phyloP scores from a whole-genome alignment of 92 coral and sea anemone genomes.

The Pocillopora meandrina region DNA sequence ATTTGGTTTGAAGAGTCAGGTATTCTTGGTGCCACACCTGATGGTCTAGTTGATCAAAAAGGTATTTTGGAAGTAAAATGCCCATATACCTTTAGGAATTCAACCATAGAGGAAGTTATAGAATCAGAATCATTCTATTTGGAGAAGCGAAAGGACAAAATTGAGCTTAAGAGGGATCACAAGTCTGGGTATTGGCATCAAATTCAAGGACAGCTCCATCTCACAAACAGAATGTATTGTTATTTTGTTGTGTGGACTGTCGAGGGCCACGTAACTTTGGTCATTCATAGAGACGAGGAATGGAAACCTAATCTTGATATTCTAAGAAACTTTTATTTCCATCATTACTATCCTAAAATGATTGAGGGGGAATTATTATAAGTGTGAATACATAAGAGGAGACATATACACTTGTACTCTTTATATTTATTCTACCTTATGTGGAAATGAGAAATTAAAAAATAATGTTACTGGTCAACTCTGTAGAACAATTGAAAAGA shows the following conservation, averaged over 20 bases:
- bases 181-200: conserved; percentile 53
- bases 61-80: conserved; percentile 53
- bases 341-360: too few relatives aligned
- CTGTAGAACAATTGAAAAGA: too few relatives aligned
- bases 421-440: too few relatives aligned
- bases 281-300: too few relatives aligned
- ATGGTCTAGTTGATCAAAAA: conserved; percentile 50
- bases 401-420: too few relatives aligned
- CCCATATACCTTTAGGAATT: conserved; percentile 46
- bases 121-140: not conserved
- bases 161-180: conserved; percentile 5
- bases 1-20: conserved; percentile 55
- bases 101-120: conserved; percentile 34
- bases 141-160: not conserved
- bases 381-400: too few relatives aligned
- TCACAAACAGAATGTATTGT: conserved; percentile 43
- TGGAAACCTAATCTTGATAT: too few relatives aligned
- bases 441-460: too few relatives aligned
- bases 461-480: too few relatives aligned
- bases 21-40: conserved; percentile 62
- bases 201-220: conserved; percentile 53
- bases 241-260: conserved; percentile 64
- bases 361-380: too few relatives aligned
- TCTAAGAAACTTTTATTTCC: too few relatives aligned
- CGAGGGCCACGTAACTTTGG: too few relatives aligned